Percentiles rank a stretch among this genome's conserved stretches.
phyloP scores from a whole-genome alignment of 2,797 vertebrate species.

The Lates japonicus region DNA sequence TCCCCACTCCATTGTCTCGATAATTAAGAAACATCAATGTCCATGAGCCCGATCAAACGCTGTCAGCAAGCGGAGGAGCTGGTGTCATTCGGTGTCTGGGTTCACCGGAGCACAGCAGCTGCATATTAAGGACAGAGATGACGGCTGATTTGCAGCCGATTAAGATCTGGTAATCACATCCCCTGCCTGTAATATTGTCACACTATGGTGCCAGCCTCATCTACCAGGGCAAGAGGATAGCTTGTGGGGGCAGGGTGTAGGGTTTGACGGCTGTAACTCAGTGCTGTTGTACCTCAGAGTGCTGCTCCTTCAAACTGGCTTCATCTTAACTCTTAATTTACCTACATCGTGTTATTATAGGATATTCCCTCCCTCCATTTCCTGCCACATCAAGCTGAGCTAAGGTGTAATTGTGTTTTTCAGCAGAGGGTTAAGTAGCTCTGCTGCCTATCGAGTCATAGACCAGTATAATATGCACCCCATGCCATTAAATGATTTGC shows the following conservation, averaged over 20 bases:
- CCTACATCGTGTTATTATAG: constrained; percentile 35
- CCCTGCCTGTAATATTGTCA: constrained; percentile 70
- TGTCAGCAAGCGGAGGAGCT: constrained; percentile 52
- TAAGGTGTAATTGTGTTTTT: constrained; percentile 56
- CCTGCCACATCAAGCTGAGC: constrained; percentile 56
- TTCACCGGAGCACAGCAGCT: constrained; percentile 65
- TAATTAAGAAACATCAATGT: constrained; percentile 85
- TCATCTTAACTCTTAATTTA: constrained; percentile 46
- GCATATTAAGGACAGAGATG: constrained; percentile 72
- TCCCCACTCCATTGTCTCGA: constrained; percentile 73
- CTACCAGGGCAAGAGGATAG: constrained; percentile 42
- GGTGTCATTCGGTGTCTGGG: constrained; percentile 60
- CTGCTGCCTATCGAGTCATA: constrained; percentile 23
- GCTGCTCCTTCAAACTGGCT: constrained; percentile 35
- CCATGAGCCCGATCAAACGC: constrained; percentile 73
- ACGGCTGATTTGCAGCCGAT: constrained; percentile 79
- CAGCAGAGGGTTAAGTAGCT: constrained; percentile 61
- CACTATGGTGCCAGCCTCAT: constrained; percentile 58
- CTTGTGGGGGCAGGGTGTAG: constrained; percentile 1
- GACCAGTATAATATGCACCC: constrained; percentile 34
- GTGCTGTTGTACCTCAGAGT: constrained; percentile 26
- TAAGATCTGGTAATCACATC: constrained; percentile 84
- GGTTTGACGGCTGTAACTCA: constrained; percentile 24
- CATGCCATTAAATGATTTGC: constrained; percentile 49
- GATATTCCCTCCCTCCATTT: constrained; percentile 42